Evolutionary conservation across 1,140 invertebrate genomes (phyloP).

Genomic region (Chrysomallon squamiferum): DNA sequence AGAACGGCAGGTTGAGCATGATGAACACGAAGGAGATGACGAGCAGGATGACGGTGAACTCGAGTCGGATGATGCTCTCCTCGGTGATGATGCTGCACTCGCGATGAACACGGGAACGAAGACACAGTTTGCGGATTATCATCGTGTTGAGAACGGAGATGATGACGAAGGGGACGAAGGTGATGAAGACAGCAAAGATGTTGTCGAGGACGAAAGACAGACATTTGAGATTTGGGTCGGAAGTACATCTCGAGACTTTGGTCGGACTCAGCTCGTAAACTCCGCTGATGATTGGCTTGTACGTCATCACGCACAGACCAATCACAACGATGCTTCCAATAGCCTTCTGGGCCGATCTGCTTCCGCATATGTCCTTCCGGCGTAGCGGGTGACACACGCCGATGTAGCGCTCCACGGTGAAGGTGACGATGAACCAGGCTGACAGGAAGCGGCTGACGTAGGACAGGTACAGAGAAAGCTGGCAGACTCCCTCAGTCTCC

Average conservation of each 20-base stretch:
- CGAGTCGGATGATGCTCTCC: constrained; percentile 45
- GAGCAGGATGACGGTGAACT: constrained; percentile 46
- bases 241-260: constrained; percentile 24
- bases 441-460: constrained; percentile 55
- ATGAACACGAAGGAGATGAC: constrained; percentile 46
- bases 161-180: constrained; percentile 46
- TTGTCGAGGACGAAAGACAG: constrained; percentile 50
- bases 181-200: constrained; percentile 47
- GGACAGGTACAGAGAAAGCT: constrained; percentile 40
- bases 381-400: constrained; percentile 47
- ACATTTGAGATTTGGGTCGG: constrained; percentile 25
- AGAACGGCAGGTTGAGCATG: constrained; percentile 48
- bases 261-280: constrained; percentile 14
- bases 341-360: constrained; percentile 27
- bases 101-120: constrained; percentile 9
- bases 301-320: constrained; percentile 31
- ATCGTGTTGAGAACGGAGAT: constrained; percentile 46
- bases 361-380: constrained; percentile 29
- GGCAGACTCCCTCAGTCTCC: constrained; percentile 46
- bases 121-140: constrained; percentile 37
- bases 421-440: constrained; percentile 55
- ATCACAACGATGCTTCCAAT: constrained; percentile 26
- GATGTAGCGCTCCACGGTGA: constrained; percentile 57
- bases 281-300: constrained; percentile 44
- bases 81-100: constrained; percentile 40